Percentiles rank a stretch among this genome's conserved stretches.
phyloP scores from a whole-genome alignment of 2,113 vertebrate species.

The Glaucidium brasilianum region DNA sequence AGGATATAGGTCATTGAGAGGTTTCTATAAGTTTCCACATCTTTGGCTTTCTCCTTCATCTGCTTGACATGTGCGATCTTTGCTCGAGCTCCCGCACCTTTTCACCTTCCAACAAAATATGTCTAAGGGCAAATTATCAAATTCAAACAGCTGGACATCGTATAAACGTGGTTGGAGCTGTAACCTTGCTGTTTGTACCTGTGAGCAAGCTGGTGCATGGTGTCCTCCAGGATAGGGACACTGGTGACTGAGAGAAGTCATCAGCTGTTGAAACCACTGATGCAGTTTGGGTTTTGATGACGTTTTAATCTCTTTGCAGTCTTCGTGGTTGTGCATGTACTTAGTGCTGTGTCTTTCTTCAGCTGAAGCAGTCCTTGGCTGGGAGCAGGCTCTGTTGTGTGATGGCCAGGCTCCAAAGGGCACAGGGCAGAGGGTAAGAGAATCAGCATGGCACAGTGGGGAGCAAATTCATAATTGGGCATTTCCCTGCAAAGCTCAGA shows the following conservation, averaged over 20 bases:
- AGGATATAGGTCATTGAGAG: fast-evolving
- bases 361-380: neutral
- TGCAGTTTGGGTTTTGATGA: neutral
- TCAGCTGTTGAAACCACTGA: neutral
- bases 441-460: neutral
- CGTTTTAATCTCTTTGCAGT: neutral
- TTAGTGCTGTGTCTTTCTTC: neutral
- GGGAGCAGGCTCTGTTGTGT: neutral
- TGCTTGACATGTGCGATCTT: fast-evolving
- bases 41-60: neutral
- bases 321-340: neutral
- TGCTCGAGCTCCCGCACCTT: neutral
- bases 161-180: neutral
- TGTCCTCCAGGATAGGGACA: neutral
- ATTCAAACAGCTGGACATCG: neutral
- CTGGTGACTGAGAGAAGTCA: neutral
- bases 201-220: fast-evolving
- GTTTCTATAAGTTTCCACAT: neutral
- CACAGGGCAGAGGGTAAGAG: neutral
- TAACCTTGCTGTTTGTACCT: neutral
- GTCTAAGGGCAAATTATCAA: neutral
- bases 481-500: neutral
- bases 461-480: neutral
- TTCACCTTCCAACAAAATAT: neutral
- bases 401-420: neutral